Base-by-base conservation (phyloP, 2,888 invertebrate genomes). In the Pterostichus niger region DNA sequence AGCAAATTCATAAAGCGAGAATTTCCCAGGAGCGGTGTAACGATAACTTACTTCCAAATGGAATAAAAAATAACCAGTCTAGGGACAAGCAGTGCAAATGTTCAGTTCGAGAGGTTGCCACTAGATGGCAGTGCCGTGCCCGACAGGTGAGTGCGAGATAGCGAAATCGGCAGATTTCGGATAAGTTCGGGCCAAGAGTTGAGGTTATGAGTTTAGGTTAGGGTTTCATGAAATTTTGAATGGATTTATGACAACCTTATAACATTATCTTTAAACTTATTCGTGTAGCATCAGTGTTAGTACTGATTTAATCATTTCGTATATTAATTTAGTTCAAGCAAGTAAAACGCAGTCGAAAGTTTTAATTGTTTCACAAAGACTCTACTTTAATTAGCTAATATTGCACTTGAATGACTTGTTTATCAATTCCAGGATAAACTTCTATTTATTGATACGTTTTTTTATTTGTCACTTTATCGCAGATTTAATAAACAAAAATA, bases 1-100 rank as follows among this genome's bases (percentile, higher is more conserved):
- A 88, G 88, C 86, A 88, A 88, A 88, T 88, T 88, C 88, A 88
- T 88, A 88, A 88, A 87, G 87, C 86, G 87, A 84, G 86, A 88
- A 88, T 88, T 88, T 88, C 88, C 88, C 88, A 78, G 33, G 88
- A 86, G 88, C 83, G 84, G 84, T 85, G 87, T 88, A 87, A 85
- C 85, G 85, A 85, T 85, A 85, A 85, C 85, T 84, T 81, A 64
- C 78, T 76, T 79, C 79, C 56, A 84, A 85, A 85, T 85, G 84
- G 84, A 85, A 85, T 86, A 85, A 86, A 86, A 85, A 86, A 86
- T 85, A 79, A 83, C 56, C 77, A 71, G 54, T 71, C 44, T 52
- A n/a, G 75, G 54, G 75, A 75, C 9, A 33, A 31, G 24, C 64
- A 35, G 35, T 13, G 64, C 33, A 10, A 49, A 49, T 68, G 35